Conservation (phyloP, 2,797 vertebrate genomes). For the Vespertilio murinus region DNA sequence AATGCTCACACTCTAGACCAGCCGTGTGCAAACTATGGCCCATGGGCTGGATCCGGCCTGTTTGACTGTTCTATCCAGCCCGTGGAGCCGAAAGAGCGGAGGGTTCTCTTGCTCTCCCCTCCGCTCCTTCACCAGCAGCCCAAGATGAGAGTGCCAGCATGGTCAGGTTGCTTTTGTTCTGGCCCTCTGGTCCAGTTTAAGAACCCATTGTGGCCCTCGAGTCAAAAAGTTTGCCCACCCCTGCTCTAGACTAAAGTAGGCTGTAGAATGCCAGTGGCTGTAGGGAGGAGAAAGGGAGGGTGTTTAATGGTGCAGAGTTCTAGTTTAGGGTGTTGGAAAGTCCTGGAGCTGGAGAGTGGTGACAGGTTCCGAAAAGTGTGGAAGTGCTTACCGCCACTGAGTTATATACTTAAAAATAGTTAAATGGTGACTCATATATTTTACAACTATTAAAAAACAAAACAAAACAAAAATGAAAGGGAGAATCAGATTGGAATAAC, state of each 20-base stretch:
- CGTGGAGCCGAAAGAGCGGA: no score
- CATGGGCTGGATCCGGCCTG: no score
- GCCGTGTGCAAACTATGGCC: no score
- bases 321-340: not conserved
- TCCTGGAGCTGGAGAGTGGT: not conserved
- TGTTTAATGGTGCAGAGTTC: not conserved
- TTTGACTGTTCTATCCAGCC: no score
- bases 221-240: no score
- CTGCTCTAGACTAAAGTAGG: not conserved
- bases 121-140: no score
- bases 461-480: not conserved
- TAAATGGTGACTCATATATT: not conserved
- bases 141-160: no score
- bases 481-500: not conserved
- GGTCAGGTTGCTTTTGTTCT: no score
- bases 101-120: no score
- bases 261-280: not conserved
- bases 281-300: rapidly evolving
- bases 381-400: not conserved
- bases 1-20: not conserved
- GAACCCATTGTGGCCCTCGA: no score
- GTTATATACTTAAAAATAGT: not conserved
- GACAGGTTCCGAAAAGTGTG: not conserved
- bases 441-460: not conserved
- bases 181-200: no score